Conservation (phyloP, 2,113 vertebrate species). For the Actenoides lindsayi region DNA sequence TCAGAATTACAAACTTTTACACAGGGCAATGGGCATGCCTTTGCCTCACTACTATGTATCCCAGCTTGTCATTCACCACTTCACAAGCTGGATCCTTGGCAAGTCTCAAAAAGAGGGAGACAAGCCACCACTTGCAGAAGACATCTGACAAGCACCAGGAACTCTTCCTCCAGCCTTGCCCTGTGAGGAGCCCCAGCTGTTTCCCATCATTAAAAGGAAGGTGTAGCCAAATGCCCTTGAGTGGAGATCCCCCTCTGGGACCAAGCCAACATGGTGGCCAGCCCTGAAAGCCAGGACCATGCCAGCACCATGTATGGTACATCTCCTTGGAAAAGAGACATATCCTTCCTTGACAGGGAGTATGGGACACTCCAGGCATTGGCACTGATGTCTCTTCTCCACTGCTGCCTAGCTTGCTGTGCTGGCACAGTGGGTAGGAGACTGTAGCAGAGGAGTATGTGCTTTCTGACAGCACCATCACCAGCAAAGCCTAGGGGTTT, state of each 20-base stretch:
- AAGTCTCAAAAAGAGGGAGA: not conserved
- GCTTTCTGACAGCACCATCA: not conserved
- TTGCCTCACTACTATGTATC: not conserved
- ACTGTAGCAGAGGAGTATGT: too few species aligned
- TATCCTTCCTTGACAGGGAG: not conserved
- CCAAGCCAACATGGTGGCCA: not conserved
- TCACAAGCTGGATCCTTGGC: not conserved
- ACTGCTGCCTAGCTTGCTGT: not conserved
- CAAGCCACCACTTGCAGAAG: not conserved
- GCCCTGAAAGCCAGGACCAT: not conserved
- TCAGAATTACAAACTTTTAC: not conserved
- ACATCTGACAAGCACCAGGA: too few species aligned
- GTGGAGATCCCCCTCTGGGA: not conserved
- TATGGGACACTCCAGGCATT: not conserved
- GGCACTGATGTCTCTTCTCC: not conserved
- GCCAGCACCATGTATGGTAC: rapidly evolving
- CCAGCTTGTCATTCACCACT: not conserved
- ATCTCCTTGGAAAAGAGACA: not conserved
- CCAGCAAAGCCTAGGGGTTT: not conserved
- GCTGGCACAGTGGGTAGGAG: not conserved
- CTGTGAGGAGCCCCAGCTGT: not conserved
- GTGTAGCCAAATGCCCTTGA: not conserved
- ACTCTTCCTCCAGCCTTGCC: not conserved
- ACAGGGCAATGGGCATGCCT: not conserved
- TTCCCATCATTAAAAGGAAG: not conserved